Conservation (phyloP, 2,797 vertebrate species). For the Darevskia mixta region DNA sequence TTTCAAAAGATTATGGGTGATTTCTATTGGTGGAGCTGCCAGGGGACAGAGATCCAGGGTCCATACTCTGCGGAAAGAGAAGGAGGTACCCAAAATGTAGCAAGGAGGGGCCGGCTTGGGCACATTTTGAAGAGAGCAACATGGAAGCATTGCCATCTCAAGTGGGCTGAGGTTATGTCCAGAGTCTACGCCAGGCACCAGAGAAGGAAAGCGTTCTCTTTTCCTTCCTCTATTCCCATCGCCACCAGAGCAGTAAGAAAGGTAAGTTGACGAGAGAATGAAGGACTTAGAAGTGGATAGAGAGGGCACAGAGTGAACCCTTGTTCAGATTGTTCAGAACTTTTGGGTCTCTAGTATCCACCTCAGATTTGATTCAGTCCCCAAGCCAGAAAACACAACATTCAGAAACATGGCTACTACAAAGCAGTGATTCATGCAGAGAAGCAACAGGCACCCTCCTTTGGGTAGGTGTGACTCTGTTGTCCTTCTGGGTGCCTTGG, state of each 20-base stretch:
- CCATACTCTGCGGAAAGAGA: too few relatives aligned
- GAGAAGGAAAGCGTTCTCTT: too few relatives aligned
- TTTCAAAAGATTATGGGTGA: conserved; percentile 26
- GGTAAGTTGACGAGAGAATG: too few relatives aligned
- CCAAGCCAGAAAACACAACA: background rate
- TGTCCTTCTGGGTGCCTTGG: background rate
- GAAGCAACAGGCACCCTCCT: background rate
- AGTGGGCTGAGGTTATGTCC: background rate
- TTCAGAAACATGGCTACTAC: too few relatives aligned
- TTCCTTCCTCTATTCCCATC: background rate
- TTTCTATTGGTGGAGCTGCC: conserved; percentile 1
- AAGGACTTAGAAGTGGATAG: background rate
- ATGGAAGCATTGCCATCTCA: background rate
- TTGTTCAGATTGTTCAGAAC: background rate
- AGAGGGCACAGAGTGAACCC: background rate
- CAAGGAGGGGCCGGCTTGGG: background rate
- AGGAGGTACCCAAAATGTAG: too few relatives aligned
- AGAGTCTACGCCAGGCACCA: background rate
- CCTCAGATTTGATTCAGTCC: background rate
- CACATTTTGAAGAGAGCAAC: background rate
- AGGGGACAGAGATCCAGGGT: background rate
- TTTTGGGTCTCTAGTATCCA: background rate
- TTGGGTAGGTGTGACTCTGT: background rate
- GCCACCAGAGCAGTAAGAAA: background rate
- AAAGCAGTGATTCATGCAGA: background rate